phyloP scores from a whole-genome alignment of 2,113 vertebrate species.

The Psophia crepitans region DNA sequence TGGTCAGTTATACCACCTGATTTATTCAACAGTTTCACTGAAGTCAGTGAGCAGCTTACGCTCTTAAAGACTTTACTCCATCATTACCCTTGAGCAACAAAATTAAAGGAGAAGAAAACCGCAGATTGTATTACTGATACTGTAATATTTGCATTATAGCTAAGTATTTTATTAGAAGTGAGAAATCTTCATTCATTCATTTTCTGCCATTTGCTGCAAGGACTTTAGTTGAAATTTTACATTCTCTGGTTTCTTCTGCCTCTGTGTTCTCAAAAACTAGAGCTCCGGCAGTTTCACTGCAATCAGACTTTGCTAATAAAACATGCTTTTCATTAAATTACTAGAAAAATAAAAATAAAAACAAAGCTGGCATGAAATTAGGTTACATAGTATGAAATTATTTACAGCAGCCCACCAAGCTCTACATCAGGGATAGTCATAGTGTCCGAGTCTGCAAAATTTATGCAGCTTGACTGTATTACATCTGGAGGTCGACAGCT shows the following conservation, averaged over 20 bases:
- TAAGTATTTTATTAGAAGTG: neutral
- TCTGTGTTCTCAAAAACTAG: neutral
- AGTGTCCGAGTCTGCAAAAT: constrained; percentile 27
- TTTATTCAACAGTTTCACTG: neutral
- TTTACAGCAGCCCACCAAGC: constrained; percentile 42
- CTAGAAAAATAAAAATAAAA: constrained; percentile 59
- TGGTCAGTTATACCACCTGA: neutral
- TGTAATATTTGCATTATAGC: neutral
- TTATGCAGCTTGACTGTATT: constrained; percentile 60
- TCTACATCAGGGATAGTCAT: constrained; percentile 30
- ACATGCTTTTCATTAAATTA: constrained; percentile 52
- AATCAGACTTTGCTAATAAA: neutral
- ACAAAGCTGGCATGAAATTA: constrained; percentile 74
- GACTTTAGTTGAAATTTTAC: neutral
- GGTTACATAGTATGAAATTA: constrained; percentile 62
- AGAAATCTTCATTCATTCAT: neutral
- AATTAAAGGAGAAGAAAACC: neutral
- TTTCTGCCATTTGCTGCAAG: neutral
- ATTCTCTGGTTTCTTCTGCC: neutral
- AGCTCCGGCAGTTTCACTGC: neutral
- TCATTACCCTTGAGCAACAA: neutral
- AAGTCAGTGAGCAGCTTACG: neutral
- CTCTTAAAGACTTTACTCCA: neutral
- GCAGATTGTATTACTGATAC: neutral
- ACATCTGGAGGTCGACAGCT: constrained; percentile 75